These are phyloP conservation scores for Heterodera schachtii DNA, from an alignment of 1,140 invertebrate genomes.

Conservation along the genomic window DNA sequence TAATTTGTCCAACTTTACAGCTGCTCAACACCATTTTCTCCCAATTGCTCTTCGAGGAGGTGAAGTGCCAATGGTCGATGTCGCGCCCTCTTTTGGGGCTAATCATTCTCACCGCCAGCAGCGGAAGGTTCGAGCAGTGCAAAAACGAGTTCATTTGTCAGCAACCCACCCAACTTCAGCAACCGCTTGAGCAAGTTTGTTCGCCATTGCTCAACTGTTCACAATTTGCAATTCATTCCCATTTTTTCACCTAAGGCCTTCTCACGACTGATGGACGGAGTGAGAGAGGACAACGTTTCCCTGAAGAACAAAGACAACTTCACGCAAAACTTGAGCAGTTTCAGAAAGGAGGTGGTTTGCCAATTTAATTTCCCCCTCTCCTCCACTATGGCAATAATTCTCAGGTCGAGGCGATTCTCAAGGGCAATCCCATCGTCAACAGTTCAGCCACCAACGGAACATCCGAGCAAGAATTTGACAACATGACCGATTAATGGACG, in stretches of 20 bases:
- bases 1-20: conserved; percentile 28
- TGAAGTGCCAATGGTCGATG: conserved; percentile 46
- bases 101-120: conserved; percentile 34
- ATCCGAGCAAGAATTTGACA: conserved; percentile 32
- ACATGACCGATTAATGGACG: conserved; percentile 34
- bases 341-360: conserved; percentile 36
- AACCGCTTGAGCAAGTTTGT: conserved; percentile 19
- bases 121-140: conserved; percentile 27
- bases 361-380: conserved; percentile 1
- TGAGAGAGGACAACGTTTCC: conserved; percentile 37
- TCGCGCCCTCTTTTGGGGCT: conserved; percentile 39
- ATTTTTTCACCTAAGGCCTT: conserved; percentile 36
- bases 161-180: conserved; percentile 28
- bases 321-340: conserved; percentile 44
- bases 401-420: conserved; percentile 32
- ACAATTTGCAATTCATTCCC: background rate
- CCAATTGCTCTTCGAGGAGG: conserved; percentile 42
- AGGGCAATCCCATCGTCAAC: conserved; percentile 14
- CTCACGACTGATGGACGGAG: conserved; percentile 35
- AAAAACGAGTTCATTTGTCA: conserved; percentile 42
- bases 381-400: background rate
- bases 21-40: conserved; percentile 36
- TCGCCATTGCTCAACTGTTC: background rate
- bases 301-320: conserved; percentile 47
- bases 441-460: conserved; percentile 9